Conservation (phyloP, 2,888 invertebrate genomes). For the Pediacus dermestoides region DNA sequence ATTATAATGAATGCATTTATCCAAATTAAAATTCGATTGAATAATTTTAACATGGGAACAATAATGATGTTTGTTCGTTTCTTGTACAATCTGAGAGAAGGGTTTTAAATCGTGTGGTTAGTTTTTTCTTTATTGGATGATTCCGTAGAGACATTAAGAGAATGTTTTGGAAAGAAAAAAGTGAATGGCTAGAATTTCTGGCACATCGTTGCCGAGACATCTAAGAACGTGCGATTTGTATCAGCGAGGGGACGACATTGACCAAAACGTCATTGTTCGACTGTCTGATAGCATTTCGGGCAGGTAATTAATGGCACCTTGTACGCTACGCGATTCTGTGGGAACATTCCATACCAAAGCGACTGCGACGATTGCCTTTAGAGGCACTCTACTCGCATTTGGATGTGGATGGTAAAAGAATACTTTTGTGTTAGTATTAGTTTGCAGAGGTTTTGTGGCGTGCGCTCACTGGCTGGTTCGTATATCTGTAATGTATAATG, state of each 20-base stretch:
- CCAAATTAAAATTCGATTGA: too few relatives aligned
- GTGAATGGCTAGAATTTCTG: constrained; percentile 27
- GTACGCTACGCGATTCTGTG: constrained; percentile 31
- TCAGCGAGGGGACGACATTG: constrained; percentile 25
- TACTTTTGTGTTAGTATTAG: constrained; percentile 15
- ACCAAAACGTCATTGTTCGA: constrained; percentile 37
- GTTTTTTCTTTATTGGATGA: too few relatives aligned
- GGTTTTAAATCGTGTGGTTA: too few relatives aligned
- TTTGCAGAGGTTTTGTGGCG: constrained; percentile 27
- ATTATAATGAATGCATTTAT: too few relatives aligned
- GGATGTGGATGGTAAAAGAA: constrained; percentile 10
- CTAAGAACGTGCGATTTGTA: constrained; percentile 36
- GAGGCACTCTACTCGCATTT: too few relatives aligned
- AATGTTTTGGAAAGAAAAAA: too few relatives aligned
- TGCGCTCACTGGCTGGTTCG: too few relatives aligned
- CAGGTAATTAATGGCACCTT: constrained; percentile 40
- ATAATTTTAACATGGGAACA: too few relatives aligned
- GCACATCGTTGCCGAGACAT: constrained; percentile 28
- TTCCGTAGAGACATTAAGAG: too few relatives aligned
- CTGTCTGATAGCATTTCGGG: constrained; percentile 36
- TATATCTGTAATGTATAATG: constrained; percentile 39
- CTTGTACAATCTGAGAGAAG: too few relatives aligned
- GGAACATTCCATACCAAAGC: constrained; percentile 33
- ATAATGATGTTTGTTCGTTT: too few relatives aligned
- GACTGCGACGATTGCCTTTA: constrained; percentile 1